These are phyloP conservation scores for Bathynomus jamesi DNA, from an alignment of 1,140 invertebrate genomes.

Conservation along the genomic window DNA sequence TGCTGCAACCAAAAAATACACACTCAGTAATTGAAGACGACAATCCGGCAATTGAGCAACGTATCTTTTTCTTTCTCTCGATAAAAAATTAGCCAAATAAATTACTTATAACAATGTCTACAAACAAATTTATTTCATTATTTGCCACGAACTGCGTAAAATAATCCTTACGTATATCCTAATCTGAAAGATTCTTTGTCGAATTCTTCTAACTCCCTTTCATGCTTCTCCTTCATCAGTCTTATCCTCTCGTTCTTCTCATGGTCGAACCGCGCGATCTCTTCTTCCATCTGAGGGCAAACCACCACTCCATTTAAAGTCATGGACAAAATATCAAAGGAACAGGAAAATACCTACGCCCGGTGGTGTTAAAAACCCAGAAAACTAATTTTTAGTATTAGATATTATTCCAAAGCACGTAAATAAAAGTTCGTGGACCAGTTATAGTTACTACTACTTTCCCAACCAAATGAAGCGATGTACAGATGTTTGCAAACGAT, in stretches of 20 bases:
- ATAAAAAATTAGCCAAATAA: neutral
- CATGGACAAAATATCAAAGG: too few relatives aligned
- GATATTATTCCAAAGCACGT: too few relatives aligned
- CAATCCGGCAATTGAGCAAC: neutral
- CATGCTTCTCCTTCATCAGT: constrained; percentile 77
- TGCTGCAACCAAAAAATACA: constrained; percentile 10
- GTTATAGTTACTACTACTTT: too few relatives aligned
- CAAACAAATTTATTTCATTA: neutral
- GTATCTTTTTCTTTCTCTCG: neutral
- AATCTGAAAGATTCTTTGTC: constrained; percentile 84
- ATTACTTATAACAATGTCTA: neutral
- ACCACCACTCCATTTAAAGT: too few relatives aligned
- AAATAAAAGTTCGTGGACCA: too few relatives aligned
- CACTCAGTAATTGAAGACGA: neutral
- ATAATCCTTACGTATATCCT: constrained; percentile 67
- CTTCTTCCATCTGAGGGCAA: constrained; percentile 73
- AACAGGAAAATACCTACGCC: too few relatives aligned
- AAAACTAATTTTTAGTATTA: too few relatives aligned
- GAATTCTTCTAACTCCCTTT: constrained; percentile 82
- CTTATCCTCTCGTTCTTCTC: constrained; percentile 81
- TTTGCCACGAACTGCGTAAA: neutral
- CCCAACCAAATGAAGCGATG: too few relatives aligned
- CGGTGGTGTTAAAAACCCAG: too few relatives aligned
- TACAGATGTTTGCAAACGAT: too few relatives aligned
- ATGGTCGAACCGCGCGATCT: constrained; percentile 78